Conservation (phyloP, 2,797 vertebrate genomes). For the Pseudochirops cupreus region DNA sequence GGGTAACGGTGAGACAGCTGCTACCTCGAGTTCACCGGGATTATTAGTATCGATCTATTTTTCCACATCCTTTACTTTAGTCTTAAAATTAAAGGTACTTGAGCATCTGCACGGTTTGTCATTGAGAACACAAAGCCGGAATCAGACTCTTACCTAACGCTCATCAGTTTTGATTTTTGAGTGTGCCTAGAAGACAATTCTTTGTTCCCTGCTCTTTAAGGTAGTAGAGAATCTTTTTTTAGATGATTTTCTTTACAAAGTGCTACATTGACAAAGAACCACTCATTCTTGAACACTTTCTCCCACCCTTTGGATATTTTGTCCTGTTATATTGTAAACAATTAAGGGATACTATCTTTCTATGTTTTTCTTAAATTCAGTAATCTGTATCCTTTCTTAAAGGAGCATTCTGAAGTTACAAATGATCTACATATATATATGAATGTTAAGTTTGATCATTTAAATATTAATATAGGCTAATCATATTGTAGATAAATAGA, state of each 20-base stretch:
- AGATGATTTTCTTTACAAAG: conserved; percentile 15
- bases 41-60: conserved; percentile 11
- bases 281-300: conserved; percentile 5
- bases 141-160: conserved; percentile 15
- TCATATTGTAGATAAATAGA: neutral
- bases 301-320: neutral
- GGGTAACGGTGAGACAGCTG: neutral
- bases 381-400: conserved; percentile 21
- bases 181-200: neutral
- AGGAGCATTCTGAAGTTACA: neutral
- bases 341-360: conserved; percentile 24
- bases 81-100: conserved; percentile 23
- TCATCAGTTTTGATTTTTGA: conserved; percentile 25
- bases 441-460: conserved; percentile 45
- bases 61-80: conserved; percentile 16
- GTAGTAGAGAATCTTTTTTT: conserved; percentile 14
- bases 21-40: neutral
- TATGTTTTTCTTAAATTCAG: conserved; percentile 7
- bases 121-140: neutral
- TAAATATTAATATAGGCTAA: neutral
- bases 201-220: conserved; percentile 27
- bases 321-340: conserved; percentile 25
- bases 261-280: conserved; percentile 1
- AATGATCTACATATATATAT: neutral
- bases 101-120: conserved; percentile 44